phyloP scores from a whole-genome alignment of 1,140 invertebrate species.

The Meteorus sp. region DNA sequence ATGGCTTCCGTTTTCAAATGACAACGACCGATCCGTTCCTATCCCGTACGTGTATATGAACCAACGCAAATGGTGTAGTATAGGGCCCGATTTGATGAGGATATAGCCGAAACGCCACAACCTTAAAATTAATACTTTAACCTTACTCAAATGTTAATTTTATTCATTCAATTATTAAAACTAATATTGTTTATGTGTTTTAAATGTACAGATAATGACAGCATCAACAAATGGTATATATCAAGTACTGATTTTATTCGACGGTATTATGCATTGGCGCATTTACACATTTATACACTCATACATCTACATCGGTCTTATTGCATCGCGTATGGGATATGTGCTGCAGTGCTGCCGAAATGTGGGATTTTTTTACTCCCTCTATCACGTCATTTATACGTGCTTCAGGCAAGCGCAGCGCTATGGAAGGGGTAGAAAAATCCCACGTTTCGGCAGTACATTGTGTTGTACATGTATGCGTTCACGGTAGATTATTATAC shows the following conservation, averaged over 20 bases:
- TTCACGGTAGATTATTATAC: too few relatives aligned
- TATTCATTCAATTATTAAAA: background rate
- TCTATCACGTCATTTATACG: too few relatives aligned
- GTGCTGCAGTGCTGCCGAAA: too few relatives aligned
- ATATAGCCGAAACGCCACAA: conserved; percentile 1
- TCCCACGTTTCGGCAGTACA: too few relatives aligned
- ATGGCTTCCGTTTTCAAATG: conserved; percentile 61
- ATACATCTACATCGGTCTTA: background rate
- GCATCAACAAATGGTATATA: conserved; percentile 22
- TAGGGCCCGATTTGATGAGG: background rate
- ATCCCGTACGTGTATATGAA: background rate
- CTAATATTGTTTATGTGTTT: background rate
- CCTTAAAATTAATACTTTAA: conserved; percentile 9
- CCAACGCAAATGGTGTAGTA: too few relatives aligned
- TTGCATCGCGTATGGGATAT: too few relatives aligned
- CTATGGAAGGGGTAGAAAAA: too few relatives aligned
- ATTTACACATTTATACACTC: conserved; percentile 2
- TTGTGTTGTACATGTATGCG: too few relatives aligned
- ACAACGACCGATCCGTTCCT: conserved; percentile 46
- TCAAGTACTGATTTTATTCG: conserved; percentile 6
- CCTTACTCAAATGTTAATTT: conserved; percentile 3
- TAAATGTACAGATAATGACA: conserved; percentile 13
- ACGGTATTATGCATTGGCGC: background rate
- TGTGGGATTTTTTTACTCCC: too few relatives aligned
- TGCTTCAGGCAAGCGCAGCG: too few relatives aligned